Conservation (phyloP, 2,113 vertebrate species). For the Numida meleagris region DNA sequence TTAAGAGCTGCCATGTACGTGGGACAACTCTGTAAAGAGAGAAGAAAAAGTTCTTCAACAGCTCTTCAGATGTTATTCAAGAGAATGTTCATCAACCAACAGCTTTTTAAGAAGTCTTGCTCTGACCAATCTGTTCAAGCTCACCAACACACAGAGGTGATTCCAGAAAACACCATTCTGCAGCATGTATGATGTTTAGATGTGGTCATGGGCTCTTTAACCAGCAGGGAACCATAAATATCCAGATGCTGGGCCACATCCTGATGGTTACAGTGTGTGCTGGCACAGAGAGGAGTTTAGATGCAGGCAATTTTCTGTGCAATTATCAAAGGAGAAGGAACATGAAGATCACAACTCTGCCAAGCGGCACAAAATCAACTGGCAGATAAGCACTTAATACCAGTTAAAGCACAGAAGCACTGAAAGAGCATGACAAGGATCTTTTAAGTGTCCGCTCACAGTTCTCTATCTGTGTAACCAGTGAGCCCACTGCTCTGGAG, state of each 20-base stretch:
- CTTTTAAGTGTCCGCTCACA: background rate
- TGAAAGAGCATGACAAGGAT: background rate
- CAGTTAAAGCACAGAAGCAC: background rate
- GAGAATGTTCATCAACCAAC: background rate
- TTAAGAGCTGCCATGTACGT: background rate
- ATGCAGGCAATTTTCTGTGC: background rate
- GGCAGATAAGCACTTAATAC: background rate
- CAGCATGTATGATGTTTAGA: background rate
- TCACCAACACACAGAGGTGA: slow-evolving; percentile 10
- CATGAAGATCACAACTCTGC: background rate
- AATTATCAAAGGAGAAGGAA: background rate
- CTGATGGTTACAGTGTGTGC: slow-evolving; percentile 48
- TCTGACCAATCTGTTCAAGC: background rate
- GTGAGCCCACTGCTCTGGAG: background rate
- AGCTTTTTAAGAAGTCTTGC: background rate
- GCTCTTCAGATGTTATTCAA: background rate
- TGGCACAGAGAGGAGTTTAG: slow-evolving; percentile 13
- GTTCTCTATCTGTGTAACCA: background rate
- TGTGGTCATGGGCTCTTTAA: slow-evolving; percentile 26
- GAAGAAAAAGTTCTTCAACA: background rate
- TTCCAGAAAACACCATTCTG: background rate
- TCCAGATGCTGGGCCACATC: slow-evolving; percentile 43
- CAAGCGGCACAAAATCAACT: background rate
- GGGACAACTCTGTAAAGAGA: background rate
- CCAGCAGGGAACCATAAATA: slow-evolving; percentile 52